Evolutionary conservation across 2,113 vertebrate genomes (phyloP), one percentile per base, ranked within the genome.

Genomic region (Pristiophorus japonicus): DNA sequence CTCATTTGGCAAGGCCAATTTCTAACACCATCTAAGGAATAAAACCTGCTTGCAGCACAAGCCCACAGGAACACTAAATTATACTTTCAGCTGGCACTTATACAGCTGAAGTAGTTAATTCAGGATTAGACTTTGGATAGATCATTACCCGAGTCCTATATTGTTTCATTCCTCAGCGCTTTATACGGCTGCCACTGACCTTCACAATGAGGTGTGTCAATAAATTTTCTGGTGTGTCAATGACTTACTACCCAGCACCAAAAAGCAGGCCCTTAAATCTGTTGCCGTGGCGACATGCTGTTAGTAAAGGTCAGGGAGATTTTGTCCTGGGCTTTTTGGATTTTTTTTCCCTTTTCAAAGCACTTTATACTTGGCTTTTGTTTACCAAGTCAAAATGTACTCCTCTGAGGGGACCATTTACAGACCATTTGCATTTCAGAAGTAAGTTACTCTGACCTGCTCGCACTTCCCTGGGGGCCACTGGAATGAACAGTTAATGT

Each of bases 351-450:
- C 47, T 62, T 91, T 92, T 92, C 62, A 62, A 62, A 63, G 59
- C 34, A 63, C 14, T 92, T 92, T 42, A 63, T 63, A 8, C 59
- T 92, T 65, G 88, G 59, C 55, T 92, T 92, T 92, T 63, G 88
- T 92, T 92, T 92, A 62, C 59, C 34, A 63, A 92, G 59, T n/a
- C 16, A 18, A 63, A 92, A 92, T 92, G 59, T 38, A 92, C 88
- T 65, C n/a, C 88, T 92, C 59, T 92, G 63, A 20, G 88, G 88
- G 59, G 88, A 92, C 88, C 88, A 92, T 92, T 92, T 92, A 92
- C n/a, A 92, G 88, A 92, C 88, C 16, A 92, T 63, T 92, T 92
- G 88, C 88, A 92, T 92, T 92, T 92, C 88, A 92, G 88, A 92
- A 92, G 88, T 92, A 92, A 92, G 88, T 92, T 92, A 92, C 59